phyloP scores from a whole-genome alignment of 2,113 vertebrate species.

The Lasiurus borealis region DNA sequence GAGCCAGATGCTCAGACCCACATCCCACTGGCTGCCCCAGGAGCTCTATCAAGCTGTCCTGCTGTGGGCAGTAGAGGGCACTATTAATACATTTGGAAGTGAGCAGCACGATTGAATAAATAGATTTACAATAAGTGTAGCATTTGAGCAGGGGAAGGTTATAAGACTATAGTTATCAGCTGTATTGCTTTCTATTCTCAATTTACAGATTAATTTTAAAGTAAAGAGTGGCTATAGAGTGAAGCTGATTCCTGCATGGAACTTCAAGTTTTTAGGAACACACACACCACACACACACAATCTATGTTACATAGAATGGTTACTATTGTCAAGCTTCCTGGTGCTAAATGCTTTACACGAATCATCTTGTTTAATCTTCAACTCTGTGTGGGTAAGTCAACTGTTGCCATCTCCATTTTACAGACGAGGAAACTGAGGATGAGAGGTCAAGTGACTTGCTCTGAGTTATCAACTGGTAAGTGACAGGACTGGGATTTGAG shows the following conservation, averaged over 20 bases:
- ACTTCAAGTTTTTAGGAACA: not conserved
- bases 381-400: not conserved
- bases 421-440: not conserved
- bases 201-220: not conserved
- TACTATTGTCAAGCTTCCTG: not conserved
- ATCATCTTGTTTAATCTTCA: not conserved
- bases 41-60: not conserved
- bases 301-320: not conserved
- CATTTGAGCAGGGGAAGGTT: not conserved
- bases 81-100: slow-evolving; percentile 70
- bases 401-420: not conserved
- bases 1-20: slow-evolving; percentile 6
- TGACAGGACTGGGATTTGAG: not conserved
- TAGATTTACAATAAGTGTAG: not conserved
- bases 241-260: not conserved
- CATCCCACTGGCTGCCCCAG: not conserved
- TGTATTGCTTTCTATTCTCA: slow-evolving; percentile 12
- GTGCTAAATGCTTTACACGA: not conserved
- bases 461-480: not conserved
- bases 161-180: not conserved
- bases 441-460: not conserved
- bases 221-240: not conserved
- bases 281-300: not conserved
- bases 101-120: not conserved
- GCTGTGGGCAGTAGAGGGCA: slow-evolving; percentile 77